Evolutionary conservation across 2,113 vertebrate species (phyloP).

Genomic region (Brevimyrus niger): DNA sequence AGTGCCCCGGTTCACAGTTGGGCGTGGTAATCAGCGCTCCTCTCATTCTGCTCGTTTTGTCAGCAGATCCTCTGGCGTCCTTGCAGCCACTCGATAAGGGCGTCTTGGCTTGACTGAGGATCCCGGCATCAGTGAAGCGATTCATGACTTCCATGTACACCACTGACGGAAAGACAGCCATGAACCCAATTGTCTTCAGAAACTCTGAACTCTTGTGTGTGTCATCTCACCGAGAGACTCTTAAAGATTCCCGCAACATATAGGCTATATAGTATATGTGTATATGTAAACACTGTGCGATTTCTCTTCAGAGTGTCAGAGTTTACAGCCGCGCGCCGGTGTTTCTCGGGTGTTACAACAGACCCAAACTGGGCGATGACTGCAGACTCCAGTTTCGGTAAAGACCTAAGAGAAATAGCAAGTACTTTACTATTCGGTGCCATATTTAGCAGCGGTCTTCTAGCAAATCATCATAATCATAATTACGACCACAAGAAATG

Average conservation of each 20-base stretch:
- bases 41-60: neutral
- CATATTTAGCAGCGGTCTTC: neutral
- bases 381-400: neutral
- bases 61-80: neutral
- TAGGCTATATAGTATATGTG: neutral
- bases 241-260: neutral
- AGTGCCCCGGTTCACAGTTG: neutral
- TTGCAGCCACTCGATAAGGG: neutral
- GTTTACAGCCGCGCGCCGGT: neutral
- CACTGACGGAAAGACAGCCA: neutral
- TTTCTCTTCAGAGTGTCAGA: neutral
- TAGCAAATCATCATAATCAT: neutral
- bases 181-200: neutral
- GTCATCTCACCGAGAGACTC: neutral
- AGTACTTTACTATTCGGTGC: neutral
- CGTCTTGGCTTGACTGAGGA: neutral
- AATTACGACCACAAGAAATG: neutral
- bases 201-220: neutral
- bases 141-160: neutral
- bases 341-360: neutral
- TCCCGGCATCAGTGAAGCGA: neutral
- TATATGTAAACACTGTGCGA: neutral
- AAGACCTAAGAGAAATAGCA: neutral
- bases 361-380: neutral
- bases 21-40: neutral